Evolutionary conservation across 2,113 vertebrate genomes (phyloP).

Genomic region (Epinephelus fuscoguttatus): DNA sequence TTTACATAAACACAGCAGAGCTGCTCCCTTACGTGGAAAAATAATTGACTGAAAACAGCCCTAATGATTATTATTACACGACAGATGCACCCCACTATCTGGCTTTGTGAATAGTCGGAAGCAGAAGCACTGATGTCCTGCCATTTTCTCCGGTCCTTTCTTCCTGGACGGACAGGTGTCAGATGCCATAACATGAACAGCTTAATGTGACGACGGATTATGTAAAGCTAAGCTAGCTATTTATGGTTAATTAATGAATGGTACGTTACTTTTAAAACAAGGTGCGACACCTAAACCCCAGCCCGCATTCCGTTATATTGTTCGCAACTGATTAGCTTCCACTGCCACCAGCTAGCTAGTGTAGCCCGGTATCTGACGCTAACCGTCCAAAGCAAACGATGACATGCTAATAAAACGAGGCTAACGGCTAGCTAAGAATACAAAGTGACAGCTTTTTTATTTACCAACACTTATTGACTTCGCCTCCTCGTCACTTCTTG

Average conservation of each 20-base stretch:
- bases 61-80: too few relatives aligned
- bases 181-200: not conserved
- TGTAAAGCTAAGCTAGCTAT: not conserved
- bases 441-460: not conserved
- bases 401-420: not conserved
- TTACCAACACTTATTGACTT: conserved; percentile 37
- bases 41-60: not conserved
- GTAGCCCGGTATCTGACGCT: not conserved
- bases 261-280: not conserved
- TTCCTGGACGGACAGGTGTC: conserved; percentile 48
- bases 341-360: conserved; percentile 24
- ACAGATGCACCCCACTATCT: not conserved
- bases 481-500: conserved; percentile 1
- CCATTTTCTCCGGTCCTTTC: conserved; percentile 15
- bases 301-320: not conserved
- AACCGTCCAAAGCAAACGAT: not conserved
- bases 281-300: not conserved
- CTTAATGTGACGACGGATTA: not conserved
- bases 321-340: conserved; percentile 42
- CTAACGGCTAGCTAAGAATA: not conserved
- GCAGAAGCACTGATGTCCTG: conserved; percentile 5
- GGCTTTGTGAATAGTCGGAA: not conserved
- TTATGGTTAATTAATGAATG: not conserved
- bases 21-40: not conserved
- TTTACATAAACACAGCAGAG: conserved; percentile 7